Base-by-base conservation (phyloP, 1,140 invertebrate genomes). In the Drosophila lini region DNA sequence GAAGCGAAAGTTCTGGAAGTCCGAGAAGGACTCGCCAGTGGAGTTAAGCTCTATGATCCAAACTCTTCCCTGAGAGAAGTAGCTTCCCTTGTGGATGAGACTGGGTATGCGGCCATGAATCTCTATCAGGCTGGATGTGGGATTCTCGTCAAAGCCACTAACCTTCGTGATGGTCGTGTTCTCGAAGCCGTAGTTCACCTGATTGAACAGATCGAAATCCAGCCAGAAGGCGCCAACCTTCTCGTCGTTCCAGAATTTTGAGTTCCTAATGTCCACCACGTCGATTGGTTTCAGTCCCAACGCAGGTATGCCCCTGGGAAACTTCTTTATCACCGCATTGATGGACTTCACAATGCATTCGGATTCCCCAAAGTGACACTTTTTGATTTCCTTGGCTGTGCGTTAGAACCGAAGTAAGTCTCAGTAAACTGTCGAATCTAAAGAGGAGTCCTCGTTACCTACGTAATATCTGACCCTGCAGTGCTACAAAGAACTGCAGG, bases 161-260 rank as follows among this genome's bases (percentile, higher is more conserved):
- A 85, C 53, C 22, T 60, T 67, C 1, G 81, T 84, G 15, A 84
- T 84, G 0, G 81, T 84, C 28, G 81, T 71, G 42, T 84, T 84
- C 47, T 84, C 81, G 38, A 85, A 85, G 1, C 78, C 81, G 28
- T 81, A 85, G 28, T 78, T 85, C 5, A 85, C 61, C 45, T 78
- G 74, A 32, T 85, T 45, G 10, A 45, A 68, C 11, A 84, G 40
- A 42, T 80, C 36, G 10, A 81, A 59, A 5, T 8, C 13, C 22
- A 78, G 7, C 61, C 68, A 84, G 22, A 78, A 44, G 9, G 28
- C 58, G 9, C 50, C 64, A 0, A 53, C 19, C 28, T 19, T 38
- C 9, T 45, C 19, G 8, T 69, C 22, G 25, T 68, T 45, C 53
- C 75, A 47, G 11, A 80, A 80, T 25, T 68, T 48, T 0, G 59